phyloP scores from a whole-genome alignment of 2,113 vertebrate species.

The Accipiter virgatus region DNA sequence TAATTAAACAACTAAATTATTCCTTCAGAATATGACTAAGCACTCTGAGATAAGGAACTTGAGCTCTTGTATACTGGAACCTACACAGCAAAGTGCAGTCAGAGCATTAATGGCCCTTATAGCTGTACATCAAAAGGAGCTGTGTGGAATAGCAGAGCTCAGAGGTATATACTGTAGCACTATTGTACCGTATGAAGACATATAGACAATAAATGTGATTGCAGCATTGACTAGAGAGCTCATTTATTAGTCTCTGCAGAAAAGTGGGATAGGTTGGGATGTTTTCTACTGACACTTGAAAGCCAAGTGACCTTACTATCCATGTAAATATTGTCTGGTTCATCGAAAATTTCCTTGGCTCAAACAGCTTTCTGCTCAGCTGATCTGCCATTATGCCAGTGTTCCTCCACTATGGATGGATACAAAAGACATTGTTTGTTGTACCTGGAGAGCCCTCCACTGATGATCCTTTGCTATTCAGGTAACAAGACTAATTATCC shows the following conservation, averaged over 20 bases:
- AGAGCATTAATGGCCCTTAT: too few relatives aligned
- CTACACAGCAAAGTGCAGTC: too few relatives aligned
- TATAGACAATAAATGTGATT: not conserved
- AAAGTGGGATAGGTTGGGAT: not conserved
- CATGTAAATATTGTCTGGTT: not conserved
- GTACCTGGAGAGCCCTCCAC: not conserved
- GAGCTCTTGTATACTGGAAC: too few relatives aligned
- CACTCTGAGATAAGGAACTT: not conserved
- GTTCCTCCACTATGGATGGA: fast-evolving
- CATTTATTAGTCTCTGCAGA: not conserved
- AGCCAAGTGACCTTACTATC: not conserved
- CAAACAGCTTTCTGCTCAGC: not conserved
- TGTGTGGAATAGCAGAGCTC: fast-evolving
- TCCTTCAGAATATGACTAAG: not conserved
- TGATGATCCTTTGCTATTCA: not conserved
- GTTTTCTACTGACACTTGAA: not conserved
- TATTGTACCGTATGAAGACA: not conserved
- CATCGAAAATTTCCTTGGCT: not conserved
- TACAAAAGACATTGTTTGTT: not conserved
- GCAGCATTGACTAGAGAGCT: not conserved
- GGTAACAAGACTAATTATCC: not conserved
- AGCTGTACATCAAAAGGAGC: not conserved
- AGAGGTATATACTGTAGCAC: not conserved
- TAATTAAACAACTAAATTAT: not conserved
- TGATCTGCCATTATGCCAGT: fast-evolving